These are phyloP conservation scores for Caenorhabditis auriculariae DNA, from an alignment of 2,888 invertebrate genomes.

Conservation along the genomic window DNA sequence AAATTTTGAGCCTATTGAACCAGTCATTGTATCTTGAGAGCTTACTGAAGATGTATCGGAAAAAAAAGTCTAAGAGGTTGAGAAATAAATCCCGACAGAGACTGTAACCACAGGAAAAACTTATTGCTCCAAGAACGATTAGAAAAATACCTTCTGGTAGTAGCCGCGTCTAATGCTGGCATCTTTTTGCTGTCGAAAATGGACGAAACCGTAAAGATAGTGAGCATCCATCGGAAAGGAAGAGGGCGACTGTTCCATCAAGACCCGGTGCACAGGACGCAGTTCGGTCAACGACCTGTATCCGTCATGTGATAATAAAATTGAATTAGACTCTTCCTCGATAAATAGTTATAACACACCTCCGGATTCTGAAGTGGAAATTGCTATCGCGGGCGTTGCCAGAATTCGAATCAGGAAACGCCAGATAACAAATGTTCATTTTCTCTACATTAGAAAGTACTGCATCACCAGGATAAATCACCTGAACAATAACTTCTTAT, in stretches of 20 bases:
- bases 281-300: conserved; percentile 16
- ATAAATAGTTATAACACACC: conserved; percentile 18
- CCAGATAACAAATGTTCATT: conserved; percentile 84
- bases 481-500: conserved; percentile 66
- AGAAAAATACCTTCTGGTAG: conserved; percentile 96
- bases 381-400: conserved; percentile 98
- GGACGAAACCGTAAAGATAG: conserved; percentile 89
- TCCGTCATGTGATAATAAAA: background rate
- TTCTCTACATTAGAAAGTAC: conserved; percentile 68
- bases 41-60: no score
- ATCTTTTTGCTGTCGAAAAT: conserved; percentile 95
- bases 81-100: no score
- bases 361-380: conserved; percentile 86
- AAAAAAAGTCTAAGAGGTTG: no score
- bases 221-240: conserved; percentile 32
- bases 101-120: no score
- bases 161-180: conserved; percentile 87
- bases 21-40: no score
- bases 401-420: conserved; percentile 94
- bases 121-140: no score
- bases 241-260: conserved; percentile 28
- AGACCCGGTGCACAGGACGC: conserved; percentile 10
- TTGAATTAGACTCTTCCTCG: conserved; percentile 1
- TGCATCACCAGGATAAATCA: conserved; percentile 80
- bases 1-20: no score